Percentiles rank a stretch among this genome's conserved stretches.
Conservation (phyloP, 2,888 invertebrate genomes). For the Bedellia somnulentella region DNA sequence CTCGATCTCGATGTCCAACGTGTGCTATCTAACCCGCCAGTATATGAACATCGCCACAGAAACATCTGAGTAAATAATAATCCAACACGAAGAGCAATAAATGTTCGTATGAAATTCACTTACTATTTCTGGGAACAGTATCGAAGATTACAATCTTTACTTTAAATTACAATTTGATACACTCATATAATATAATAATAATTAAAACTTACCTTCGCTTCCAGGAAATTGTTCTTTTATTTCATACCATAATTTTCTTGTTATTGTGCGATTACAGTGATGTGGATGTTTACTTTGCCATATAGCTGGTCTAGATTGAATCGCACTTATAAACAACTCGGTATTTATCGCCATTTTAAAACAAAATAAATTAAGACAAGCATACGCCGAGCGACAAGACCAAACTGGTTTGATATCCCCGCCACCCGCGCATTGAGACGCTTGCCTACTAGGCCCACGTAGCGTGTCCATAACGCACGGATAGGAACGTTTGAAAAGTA, state of each 20-base stretch:
- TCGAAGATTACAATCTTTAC: neutral
- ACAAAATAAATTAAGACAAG: no score
- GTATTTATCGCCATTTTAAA: no score
- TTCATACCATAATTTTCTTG: neutral
- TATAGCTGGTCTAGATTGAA: neutral
- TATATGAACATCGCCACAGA: no score
- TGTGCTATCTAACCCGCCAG: no score
- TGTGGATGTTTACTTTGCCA: neutral
- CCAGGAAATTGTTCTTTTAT: neutral
- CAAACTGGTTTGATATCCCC: no score
- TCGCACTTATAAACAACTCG: neutral
- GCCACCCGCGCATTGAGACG: no score
- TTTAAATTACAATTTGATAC: neutral
- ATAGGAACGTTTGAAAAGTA: slow-evolving; percentile 1
- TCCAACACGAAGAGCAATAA: neutral
- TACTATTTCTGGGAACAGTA: neutral
- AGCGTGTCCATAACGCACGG: slow-evolving; percentile 1
- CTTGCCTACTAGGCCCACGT: no score
- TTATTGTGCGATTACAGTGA: neutral
- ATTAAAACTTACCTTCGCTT: neutral
- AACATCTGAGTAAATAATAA: neutral
- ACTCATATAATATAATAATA: neutral
- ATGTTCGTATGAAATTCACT: neutral
- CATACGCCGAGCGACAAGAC: no score
- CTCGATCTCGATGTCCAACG: neutral